Base-by-base conservation (phyloP, 2,888 invertebrate species). In the Coleophora flavipennella region DNA sequence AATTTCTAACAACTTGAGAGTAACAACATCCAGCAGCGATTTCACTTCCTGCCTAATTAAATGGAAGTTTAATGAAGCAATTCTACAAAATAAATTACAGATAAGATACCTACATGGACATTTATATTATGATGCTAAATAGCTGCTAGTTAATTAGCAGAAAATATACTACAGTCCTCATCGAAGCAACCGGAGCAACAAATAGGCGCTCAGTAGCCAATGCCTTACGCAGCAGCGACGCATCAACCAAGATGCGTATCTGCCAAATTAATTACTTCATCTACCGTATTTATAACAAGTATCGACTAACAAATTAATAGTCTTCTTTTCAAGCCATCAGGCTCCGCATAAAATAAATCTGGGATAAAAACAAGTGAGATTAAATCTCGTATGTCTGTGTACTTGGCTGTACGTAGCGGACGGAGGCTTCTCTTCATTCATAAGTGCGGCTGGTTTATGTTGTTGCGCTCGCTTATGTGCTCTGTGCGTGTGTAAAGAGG, bases 311-410 rank as follows among this genome's bases (percentile, higher is more conserved):
- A 76, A 81, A 81, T 80, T 78, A 79, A 77, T 74, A 75, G 76
- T 62, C 70, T 75, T 61, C 57, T 59, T 78, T 77, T 74, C 63
- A 67, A 73, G 63, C 56, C 67, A 65, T 64, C 70, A 78, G 71
- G 67, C 65, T 70, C 62, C 64, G 69, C 71, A 79, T 79, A 75
- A 78, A 79, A 80, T 80, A 80, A 81, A 80, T 81, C 78, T 74
- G 78, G 75, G 78, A 79, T 80, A 79, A 81, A 77, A 81, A 77
- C 77, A 79, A 70, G 72, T 66, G 59, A 68, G 76, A 77, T 76
- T 69, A 70, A 63, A 60, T 62, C 56, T 52, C 40, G 49, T 45
- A 45, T 46, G 57, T 49, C 33, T 57, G 59, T 56, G 59, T 61
- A 59, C 41, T 59, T 48, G 58, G 50, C 42, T 38, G 42, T 50